A percentile compares a stretch with the other conserved stretches of the same genome.
These are phyloP conservation scores for Clarias pachynema DNA, from an alignment of 2,797 vertebrate species.

Conservation along the genomic window DNA sequence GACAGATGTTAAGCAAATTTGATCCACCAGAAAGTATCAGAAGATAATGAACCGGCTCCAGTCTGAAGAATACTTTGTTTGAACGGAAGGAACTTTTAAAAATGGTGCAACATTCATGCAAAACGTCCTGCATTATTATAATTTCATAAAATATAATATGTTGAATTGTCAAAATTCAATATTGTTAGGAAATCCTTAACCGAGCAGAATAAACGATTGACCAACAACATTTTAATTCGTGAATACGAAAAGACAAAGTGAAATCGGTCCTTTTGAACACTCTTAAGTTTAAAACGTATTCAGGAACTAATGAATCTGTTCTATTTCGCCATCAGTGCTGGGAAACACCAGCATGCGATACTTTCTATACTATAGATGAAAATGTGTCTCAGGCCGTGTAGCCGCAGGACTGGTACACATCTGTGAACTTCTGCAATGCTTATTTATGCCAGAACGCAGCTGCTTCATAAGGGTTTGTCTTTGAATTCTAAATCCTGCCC, in stretches of 20 bases:
- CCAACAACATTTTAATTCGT: neutral
- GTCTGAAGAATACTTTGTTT: neutral
- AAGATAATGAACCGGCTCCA: neutral
- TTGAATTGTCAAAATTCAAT: neutral
- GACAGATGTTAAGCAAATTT: neutral
- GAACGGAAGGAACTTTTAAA: neutral
- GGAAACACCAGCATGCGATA: neutral
- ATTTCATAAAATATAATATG: neutral
- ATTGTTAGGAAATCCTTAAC: neutral
- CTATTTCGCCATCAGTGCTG: neutral
- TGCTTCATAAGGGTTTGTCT: conserved; percentile 4
- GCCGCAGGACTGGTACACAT: neutral
- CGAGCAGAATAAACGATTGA: neutral
- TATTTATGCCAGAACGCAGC: conserved; percentile 5
- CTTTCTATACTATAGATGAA: neutral
- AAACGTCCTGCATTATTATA: neutral
- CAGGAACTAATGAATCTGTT: neutral
- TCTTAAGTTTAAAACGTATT: neutral
- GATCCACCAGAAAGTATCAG: neutral
- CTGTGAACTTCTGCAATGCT: neutral
- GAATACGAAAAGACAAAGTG: neutral
- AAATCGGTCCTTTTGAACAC: too few species aligned
- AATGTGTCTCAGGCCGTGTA: neutral
- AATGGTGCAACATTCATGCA: neutral
- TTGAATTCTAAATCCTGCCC: neutral